These are phyloP conservation scores for Himantopus leucocephalus DNA, from an alignment of 2,113 vertebrate species.

Conservation along the genomic window DNA sequence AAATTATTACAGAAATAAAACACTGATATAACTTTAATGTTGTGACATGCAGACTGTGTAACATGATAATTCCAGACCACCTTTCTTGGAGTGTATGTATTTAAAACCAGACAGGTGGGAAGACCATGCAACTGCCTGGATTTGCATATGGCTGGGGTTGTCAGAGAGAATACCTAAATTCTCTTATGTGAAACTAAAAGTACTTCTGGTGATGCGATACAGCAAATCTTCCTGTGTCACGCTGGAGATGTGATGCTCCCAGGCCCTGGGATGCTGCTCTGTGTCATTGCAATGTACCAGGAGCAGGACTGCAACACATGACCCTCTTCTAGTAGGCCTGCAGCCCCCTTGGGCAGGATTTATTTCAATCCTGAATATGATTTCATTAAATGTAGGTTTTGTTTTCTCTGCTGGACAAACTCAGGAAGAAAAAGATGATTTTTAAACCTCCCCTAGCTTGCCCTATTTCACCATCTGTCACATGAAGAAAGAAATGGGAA, in stretches of 20 bases:
- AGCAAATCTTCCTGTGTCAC: neutral
- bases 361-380: neutral
- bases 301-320: neutral
- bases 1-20: neutral
- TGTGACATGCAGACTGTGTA: neutral
- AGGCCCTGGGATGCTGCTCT: neutral
- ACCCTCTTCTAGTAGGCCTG: neutral
- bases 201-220: neutral
- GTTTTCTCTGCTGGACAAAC: neutral
- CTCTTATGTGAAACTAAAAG: neutral
- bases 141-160: neutral
- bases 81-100: neutral
- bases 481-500: neutral
- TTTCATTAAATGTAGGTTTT: neutral
- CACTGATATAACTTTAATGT: neutral
- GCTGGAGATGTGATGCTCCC: neutral
- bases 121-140: neutral
- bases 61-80: neutral
- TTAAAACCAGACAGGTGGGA: neutral
- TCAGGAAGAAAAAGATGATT: neutral
- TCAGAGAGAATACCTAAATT: neutral
- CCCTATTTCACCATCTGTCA: neutral
- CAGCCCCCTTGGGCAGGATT: neutral
- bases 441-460: neutral
- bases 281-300: neutral